A percentile compares a stretch with the other conserved stretches of the same genome.
These are phyloP conservation scores for Salmo trutta DNA, from an alignment of 2,797 vertebrate genomes.

Conservation along the genomic window DNA sequence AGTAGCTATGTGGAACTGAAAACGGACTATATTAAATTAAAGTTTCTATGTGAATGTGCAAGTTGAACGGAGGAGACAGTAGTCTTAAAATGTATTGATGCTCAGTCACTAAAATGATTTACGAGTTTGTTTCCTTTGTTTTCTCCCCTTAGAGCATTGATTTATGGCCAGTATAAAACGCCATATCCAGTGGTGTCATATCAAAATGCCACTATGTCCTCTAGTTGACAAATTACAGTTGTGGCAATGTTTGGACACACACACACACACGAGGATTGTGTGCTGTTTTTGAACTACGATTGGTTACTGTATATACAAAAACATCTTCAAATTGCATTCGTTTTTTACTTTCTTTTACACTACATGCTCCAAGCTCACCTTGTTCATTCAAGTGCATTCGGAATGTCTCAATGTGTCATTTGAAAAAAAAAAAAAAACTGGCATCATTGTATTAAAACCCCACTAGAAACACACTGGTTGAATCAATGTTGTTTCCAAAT, in stretches of 20 bases:
- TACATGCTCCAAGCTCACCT: not conserved
- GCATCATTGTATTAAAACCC: too few relatives aligned
- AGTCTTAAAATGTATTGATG: constrained; percentile 21
- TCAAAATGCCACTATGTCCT: constrained; percentile 42
- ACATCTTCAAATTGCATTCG: too few relatives aligned
- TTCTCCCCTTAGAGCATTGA: constrained; percentile 32
- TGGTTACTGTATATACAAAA: not conserved
- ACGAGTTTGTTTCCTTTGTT: constrained; percentile 38
- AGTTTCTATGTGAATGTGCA: not conserved
- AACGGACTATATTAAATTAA: not conserved
- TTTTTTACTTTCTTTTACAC: too few relatives aligned
- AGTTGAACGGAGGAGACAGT: not conserved
- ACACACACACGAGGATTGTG: constrained; percentile 28
- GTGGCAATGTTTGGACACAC: constrained; percentile 23
- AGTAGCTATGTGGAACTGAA: not conserved
- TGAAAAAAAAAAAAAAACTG: too few relatives aligned
- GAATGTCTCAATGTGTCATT: not conserved
- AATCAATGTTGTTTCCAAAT: too few relatives aligned
- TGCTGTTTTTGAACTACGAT: not conserved
- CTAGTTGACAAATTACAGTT: constrained; percentile 43
- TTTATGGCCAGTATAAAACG: constrained; percentile 54
- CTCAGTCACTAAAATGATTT: constrained; percentile 42
- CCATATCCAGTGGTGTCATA: constrained; percentile 45
- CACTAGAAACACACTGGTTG: too few relatives aligned
- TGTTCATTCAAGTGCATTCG: not conserved